These are phyloP conservation scores for Scolopax bukidnonensis DNA, from an alignment of 2,797 vertebrate genomes.

Conservation along the genomic window DNA sequence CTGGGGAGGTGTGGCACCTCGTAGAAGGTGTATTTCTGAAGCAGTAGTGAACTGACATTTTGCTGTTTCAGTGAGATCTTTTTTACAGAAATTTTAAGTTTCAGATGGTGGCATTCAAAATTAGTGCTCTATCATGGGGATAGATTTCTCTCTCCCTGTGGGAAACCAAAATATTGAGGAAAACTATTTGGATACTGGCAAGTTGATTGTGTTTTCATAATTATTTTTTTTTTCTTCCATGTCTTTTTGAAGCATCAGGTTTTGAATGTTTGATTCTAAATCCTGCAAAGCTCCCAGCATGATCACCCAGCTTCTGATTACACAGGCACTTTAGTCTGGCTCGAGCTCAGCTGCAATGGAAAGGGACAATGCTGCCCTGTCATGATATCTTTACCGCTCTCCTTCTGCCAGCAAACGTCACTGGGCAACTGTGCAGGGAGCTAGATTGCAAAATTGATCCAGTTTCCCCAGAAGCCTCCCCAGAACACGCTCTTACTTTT, in stretches of 20 bases:
- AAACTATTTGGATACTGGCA: neutral
- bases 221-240: neutral
- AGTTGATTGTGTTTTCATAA: neutral
- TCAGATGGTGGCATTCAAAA: neutral
- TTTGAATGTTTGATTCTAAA: neutral
- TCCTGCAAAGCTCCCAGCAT: neutral
- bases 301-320: neutral
- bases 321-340: neutral
- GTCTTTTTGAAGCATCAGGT: neutral
- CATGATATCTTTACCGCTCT: neutral
- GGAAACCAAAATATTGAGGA: neutral
- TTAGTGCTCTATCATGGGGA: neutral
- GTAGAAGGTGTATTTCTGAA: neutral
- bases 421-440: neutral
- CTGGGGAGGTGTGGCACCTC: neutral
- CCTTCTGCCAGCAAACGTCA: neutral
- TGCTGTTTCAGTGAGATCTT: neutral
- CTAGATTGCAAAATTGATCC: neutral
- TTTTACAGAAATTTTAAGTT: neutral
- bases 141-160: neutral
- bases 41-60: neutral
- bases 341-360: neutral
- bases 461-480: neutral
- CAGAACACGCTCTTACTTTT: rapidly evolving
- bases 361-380: neutral